Conservation (phyloP, 2,113 vertebrate genomes). For the Cygnus buccinator region DNA sequence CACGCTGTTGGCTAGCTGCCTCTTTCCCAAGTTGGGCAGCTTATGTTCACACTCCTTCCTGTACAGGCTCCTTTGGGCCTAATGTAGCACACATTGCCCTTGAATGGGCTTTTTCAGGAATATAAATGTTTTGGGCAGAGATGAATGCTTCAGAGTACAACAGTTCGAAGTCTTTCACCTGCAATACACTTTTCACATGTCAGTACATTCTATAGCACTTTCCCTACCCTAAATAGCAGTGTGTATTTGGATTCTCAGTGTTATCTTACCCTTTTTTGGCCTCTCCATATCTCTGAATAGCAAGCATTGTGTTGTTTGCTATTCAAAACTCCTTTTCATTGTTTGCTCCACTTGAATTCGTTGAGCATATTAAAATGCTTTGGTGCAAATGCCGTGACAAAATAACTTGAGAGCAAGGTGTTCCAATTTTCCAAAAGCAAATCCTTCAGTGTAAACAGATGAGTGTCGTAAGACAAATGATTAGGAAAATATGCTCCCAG, state of each 20-base stretch:
- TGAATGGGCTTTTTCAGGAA: not conserved
- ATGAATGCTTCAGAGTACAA: not conserved
- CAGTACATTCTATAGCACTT: not conserved
- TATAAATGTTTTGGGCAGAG: not conserved
- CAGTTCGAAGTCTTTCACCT: not conserved
- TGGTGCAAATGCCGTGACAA: not conserved
- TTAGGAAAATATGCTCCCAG: not conserved
- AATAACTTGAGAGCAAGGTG: not conserved
- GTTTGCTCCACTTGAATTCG: conserved; percentile 26
- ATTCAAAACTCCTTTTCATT: conserved; percentile 25
- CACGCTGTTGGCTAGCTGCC: not conserved
- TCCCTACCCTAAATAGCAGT: not conserved
- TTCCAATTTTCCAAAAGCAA: not conserved
- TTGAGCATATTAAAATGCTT: not conserved
- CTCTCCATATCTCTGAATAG: conserved; percentile 16
- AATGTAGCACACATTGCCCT: fast-evolving
- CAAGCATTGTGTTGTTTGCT: conserved; percentile 4
- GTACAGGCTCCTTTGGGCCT: fast-evolving
- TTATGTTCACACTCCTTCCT: not conserved
- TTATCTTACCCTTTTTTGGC: not conserved
- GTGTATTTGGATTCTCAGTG: not conserved
- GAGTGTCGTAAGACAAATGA: not conserved
- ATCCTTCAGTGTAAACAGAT: not conserved
- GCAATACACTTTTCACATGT: not conserved
- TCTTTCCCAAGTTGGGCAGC: fast-evolving